Evolutionary conservation across 2,888 invertebrate genomes (phyloP).

Genomic region (Gnatocerus cornutus): DNA sequence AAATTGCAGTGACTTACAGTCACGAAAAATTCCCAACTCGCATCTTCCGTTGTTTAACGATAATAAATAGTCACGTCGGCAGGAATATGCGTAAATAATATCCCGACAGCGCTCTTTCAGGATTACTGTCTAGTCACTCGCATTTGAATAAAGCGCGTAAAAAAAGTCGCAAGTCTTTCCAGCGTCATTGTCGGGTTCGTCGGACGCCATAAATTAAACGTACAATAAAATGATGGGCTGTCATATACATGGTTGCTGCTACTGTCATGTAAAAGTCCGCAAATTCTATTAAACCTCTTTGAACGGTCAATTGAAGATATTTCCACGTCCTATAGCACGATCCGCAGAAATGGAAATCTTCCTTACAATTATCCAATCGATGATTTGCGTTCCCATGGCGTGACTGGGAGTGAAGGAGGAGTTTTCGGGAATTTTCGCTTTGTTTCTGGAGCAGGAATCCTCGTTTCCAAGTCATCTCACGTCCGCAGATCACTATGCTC

Average conservation of each 20-base stretch:
- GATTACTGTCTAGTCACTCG: slow-evolving; percentile 35
- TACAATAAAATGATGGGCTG: slow-evolving; percentile 27
- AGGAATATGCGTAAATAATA: slow-evolving; percentile 34
- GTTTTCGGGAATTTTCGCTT: no score
- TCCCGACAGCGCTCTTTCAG: slow-evolving; percentile 20
- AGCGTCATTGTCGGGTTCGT: slow-evolving; percentile 30
- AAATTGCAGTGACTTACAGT: slow-evolving; percentile 13
- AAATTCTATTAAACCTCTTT: slow-evolving; percentile 18
- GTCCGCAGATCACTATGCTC: slow-evolving; percentile 21
- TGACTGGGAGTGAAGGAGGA: slow-evolving; percentile 11
- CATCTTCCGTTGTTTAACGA: slow-evolving; percentile 1
- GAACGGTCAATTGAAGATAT: slow-evolving; percentile 29
- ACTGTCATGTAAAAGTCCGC: slow-evolving; percentile 27
- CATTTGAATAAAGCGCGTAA: slow-evolving; percentile 20
- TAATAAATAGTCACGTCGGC: slow-evolving; percentile 23
- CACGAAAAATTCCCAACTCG: not conserved
- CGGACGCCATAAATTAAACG: slow-evolving; percentile 11
- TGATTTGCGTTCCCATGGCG: slow-evolving; percentile 27
- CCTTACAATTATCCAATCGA: slow-evolving; percentile 31
- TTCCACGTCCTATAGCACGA: slow-evolving; percentile 29
- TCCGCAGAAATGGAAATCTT: slow-evolving; percentile 36
- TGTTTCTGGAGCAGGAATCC: no score
- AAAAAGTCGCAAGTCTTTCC: slow-evolving; percentile 1
- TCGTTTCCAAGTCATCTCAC: slow-evolving; percentile 29
- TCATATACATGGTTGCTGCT: slow-evolving; percentile 34